A percentile compares a stretch with the other conserved stretches of the same genome.
Conservation (phyloP, 1,140 invertebrate genomes). For the Ips typographus region DNA sequence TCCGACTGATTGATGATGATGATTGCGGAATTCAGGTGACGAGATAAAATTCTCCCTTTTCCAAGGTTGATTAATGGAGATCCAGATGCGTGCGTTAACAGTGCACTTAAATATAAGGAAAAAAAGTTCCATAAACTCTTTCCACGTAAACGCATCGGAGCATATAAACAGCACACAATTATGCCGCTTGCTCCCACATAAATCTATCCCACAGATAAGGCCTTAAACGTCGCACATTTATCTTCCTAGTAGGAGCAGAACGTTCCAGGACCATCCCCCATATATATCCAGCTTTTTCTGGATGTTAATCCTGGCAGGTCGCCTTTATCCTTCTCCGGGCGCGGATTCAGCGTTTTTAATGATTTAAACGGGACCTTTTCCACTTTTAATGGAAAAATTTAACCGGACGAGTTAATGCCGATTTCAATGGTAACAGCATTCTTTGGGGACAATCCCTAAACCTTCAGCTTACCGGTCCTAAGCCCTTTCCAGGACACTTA, state of each 20-base stretch:
- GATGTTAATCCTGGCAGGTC: conserved; percentile 42
- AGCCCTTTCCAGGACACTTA: too few relatives aligned
- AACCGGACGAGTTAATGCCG: background rate
- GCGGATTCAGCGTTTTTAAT: conserved; percentile 41
- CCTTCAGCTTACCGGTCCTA: too few relatives aligned
- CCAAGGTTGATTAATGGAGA: conserved; percentile 25
- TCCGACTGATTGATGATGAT: conserved; percentile 27
- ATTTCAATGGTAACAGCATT: too few relatives aligned
- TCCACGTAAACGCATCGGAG: conserved; percentile 21
- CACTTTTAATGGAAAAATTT: conserved; percentile 1
- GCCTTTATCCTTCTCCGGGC: conserved; percentile 32
- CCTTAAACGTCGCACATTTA: conserved; percentile 36
- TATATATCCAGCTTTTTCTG: conserved; percentile 35
- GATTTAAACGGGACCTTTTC: conserved; percentile 33
- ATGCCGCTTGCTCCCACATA: conserved; percentile 41
- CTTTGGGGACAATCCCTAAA: too few relatives aligned
- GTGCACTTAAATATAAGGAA: too few relatives aligned
- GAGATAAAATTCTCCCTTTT: conserved; percentile 11
- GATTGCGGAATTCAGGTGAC: conserved; percentile 27
- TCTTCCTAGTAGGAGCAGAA: conserved; percentile 35
- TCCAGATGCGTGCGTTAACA: background rate
- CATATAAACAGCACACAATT: conserved; percentile 43
- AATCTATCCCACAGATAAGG: conserved; percentile 39
- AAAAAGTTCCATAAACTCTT: conserved; percentile 1
- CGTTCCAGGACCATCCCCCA: conserved; percentile 38